Evolutionary conservation across 2,797 vertebrate genomes (phyloP), one percentile per base, ranked within the genome.

Genomic region (Manis pentadactyla): DNA sequence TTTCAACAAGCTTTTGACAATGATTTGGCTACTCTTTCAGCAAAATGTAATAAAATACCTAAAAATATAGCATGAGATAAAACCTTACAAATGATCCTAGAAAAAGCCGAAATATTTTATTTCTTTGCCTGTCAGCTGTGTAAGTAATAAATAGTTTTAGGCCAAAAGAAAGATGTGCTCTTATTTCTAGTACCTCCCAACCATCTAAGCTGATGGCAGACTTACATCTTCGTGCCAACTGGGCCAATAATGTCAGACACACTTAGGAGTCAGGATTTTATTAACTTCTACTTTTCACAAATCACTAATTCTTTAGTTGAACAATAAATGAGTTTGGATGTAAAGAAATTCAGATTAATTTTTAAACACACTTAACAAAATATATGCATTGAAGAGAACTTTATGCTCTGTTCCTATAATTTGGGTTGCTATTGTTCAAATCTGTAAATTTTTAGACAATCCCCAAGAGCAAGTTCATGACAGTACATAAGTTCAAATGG

Each of bases 321-420:
- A 31, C 42, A 49, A 37, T 57, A 78, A 75, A 49, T 46, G 53
- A 49, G 5, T 77, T 71, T 95, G 27, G 7, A 34, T 15, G 66
- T 27, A 87, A 92, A 73, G 73, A 91, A 83, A 19, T 87, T 86
- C 78, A 74, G 77, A 68, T 64, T 90, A 51, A 82, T 46, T 39
- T 95, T 96, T 82, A 86, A 97, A 95, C 19, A 68, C 10, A 61
- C n/a, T 49, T 92, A 37, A 34, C 21, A 59, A 74, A 89, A 57
- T 88, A 8, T 42, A 39, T n/a, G 3, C 42, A 66, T 53, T 2
- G 7, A 75, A 31, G 39, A 74, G 53, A 68, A 19, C 5, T 63
- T 85, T 68, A 64, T 39, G 17, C 14, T 83, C 37, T 82, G 46
- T 46, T 46, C 21, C 69, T 27, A 37, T 46, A 17, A 68, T 73